Percentiles rank a stretch among this genome's conserved stretches.
Conservation (phyloP, 1,140 invertebrate species). For the Oreohelix idahoensis region DNA sequence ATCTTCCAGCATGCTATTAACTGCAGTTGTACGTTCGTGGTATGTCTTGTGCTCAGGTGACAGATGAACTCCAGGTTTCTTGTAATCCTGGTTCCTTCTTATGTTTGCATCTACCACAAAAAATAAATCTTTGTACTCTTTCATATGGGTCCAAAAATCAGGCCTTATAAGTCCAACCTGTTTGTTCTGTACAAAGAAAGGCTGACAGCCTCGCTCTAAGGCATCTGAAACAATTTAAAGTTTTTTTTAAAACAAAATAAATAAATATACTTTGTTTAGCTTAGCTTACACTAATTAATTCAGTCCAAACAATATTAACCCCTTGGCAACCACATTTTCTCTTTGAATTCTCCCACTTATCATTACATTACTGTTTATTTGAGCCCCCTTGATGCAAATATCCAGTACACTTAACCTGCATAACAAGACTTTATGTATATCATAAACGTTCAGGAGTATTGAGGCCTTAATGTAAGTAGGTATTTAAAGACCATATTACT, state of each 20-base stretch:
- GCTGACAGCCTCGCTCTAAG: slow-evolving; percentile 15
- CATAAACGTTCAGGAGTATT: no score
- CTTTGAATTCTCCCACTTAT: no score
- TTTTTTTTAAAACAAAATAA: neutral
- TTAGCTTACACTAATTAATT: no score
- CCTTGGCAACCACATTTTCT: no score
- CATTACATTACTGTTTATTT: no score
- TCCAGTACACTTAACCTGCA: no score
- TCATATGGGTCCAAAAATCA: slow-evolving; percentile 24
- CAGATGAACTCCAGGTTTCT: slow-evolving; percentile 32
- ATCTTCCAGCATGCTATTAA: slow-evolving; percentile 19
- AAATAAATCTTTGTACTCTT: slow-evolving; percentile 11
- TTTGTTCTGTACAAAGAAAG: slow-evolving; percentile 31
- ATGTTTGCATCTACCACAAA: neutral
- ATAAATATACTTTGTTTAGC: no score
- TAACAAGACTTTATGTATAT: no score
- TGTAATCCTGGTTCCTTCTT: neutral
- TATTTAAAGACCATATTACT: no score
- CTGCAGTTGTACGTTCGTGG: neutral
- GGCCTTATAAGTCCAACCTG: slow-evolving; percentile 25
- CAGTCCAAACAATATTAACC: no score
- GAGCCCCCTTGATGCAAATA: no score
- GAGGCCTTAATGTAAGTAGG: no score
- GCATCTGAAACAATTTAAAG: slow-evolving; percentile 23
- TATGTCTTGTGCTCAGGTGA: neutral